Percentiles rank a stretch among this genome's conserved stretches.
Evolutionary conservation across 37 sponge, comb jelly and placozoan genomes (phyloP).

Genomic region (Cliona cf. orientalis): DNA sequence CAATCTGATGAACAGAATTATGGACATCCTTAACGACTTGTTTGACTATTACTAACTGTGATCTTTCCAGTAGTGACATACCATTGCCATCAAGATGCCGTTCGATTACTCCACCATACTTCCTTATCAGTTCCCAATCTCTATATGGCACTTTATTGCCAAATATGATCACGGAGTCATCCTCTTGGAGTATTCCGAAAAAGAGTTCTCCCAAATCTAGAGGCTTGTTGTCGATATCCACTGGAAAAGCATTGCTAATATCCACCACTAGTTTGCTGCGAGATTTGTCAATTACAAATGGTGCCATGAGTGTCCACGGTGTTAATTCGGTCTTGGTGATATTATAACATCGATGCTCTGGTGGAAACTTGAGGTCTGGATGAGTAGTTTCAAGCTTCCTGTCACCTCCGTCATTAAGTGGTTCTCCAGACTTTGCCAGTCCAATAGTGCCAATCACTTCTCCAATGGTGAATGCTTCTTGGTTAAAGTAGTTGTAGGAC

Average conservation of each 20-base stretch:
- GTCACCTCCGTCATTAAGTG: constrained; percentile 27
- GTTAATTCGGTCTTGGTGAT: not conserved
- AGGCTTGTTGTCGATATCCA: not conserved
- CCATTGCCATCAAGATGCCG: no score
- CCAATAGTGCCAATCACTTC: constrained; percentile 40
- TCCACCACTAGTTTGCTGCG: not conserved
- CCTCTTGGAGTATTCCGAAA: no score
- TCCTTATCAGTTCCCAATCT: no score
- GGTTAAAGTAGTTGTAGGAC: constrained; percentile 5
- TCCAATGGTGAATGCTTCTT: not conserved
- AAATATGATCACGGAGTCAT: no score
- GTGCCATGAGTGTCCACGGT: constrained; percentile 20
- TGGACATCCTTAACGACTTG: no score
- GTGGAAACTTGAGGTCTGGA: not conserved
- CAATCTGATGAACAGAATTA: no score
- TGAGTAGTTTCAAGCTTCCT: constrained; percentile 19
- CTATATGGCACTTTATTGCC: no score
- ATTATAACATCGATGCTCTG: not conserved
- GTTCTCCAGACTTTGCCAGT: not conserved
- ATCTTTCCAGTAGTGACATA: no score
- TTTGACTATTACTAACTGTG: no score
- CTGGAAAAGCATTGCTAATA: constrained; percentile 23
- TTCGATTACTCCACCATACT: no score
- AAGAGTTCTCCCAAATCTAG: no score
- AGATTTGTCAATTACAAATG: constrained; percentile 21